phyloP scores from a whole-genome alignment of 2,797 vertebrate species.

The Coluber constrictor region DNA sequence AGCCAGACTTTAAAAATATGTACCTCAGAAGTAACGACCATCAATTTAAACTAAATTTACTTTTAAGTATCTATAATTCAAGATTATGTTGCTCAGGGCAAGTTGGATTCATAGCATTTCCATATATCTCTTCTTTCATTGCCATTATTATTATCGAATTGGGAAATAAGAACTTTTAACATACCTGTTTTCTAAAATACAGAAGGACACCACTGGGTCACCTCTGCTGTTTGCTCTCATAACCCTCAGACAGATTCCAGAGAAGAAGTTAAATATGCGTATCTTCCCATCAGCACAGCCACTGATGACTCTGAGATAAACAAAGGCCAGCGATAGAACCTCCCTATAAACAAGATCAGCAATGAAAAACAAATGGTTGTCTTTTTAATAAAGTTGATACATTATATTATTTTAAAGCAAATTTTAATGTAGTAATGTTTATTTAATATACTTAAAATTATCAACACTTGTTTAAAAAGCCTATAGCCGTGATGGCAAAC shows the following conservation, averaged over 20 bases:
- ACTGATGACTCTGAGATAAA: conserved; percentile 84
- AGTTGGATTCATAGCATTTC: background rate
- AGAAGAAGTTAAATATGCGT: conserved; percentile 84
- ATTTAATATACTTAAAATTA: background rate
- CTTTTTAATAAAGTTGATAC: background rate
- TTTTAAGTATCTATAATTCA: background rate
- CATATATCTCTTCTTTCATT: background rate
- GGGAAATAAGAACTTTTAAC: conserved; percentile 44
- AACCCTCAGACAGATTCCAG: conserved; percentile 79
- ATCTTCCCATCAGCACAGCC: conserved; percentile 87
- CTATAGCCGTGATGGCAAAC: background rate
- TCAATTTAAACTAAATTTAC: background rate
- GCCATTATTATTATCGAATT: background rate
- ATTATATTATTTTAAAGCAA: background rate
- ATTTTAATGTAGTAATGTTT: background rate
- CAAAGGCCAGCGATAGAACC: conserved; percentile 77
- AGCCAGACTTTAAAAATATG: background rate
- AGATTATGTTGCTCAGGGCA: background rate
- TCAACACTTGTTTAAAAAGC: background rate
- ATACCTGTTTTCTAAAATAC: conserved; percentile 75
- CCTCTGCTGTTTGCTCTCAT: conserved; percentile 70
- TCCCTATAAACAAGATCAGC: conserved; percentile 69
- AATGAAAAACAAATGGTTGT: fast-evolving
- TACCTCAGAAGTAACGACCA: background rate
- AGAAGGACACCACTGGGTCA: conserved; percentile 75